Conservation (phyloP, 1,140 invertebrate genomes). For the Gyrodactylus bullatarudis region DNA sequence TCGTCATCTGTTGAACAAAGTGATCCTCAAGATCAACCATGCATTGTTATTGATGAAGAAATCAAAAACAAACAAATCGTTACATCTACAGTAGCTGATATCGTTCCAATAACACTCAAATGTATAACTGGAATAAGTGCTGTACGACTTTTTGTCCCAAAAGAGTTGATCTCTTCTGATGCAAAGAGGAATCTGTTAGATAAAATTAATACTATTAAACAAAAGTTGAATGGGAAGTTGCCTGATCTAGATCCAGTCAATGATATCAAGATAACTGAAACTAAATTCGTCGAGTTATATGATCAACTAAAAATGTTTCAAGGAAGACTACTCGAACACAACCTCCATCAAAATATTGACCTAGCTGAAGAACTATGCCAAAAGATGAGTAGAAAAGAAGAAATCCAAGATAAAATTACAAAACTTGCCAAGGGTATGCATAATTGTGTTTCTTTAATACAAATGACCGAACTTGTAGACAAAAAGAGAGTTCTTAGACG, state of each 20-base stretch:
- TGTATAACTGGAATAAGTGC: neutral
- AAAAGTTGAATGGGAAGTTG: neutral
- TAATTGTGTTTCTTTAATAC: slow-evolving; percentile 30
- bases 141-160: neutral
- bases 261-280: neutral
- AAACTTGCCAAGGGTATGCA: neutral
- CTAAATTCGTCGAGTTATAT: neutral
- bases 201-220: neutral
- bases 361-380: neutral
- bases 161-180: neutral
- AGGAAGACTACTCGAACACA: neutral
- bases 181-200: neutral
- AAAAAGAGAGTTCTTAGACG: slow-evolving; percentile 60
- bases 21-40: neutral
- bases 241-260: neutral
- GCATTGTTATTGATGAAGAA: neutral
- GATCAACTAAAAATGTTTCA: neutral
- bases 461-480: slow-evolving; percentile 83
- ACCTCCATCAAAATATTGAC: neutral
- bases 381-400: neutral
- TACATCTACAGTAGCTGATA: neutral
- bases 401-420: neutral
- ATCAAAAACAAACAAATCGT: neutral
- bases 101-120: neutral
- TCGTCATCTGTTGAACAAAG: too few species aligned